Evolutionary conservation across 2,888 invertebrate species (phyloP).

Genomic region (Lucinisca nassula): DNA sequence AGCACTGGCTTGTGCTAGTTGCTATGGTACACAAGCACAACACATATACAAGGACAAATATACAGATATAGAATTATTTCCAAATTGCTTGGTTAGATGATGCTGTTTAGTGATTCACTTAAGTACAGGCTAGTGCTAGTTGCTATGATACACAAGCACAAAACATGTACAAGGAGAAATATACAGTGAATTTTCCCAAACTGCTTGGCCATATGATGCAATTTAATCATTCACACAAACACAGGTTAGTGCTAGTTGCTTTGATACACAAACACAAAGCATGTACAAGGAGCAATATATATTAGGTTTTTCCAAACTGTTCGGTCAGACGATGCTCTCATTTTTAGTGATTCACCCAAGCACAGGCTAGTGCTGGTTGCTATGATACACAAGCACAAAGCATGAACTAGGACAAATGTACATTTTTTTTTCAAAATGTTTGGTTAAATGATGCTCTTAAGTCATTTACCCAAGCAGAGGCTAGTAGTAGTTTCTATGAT

Average conservation of each 20-base stretch:
- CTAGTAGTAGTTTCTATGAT: not conserved
- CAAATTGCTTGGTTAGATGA: too few relatives aligned
- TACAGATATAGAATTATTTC: not conserved
- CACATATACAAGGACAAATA: not conserved
- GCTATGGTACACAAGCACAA: not conserved
- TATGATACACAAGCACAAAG: too few relatives aligned
- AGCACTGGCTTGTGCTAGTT: constrained; percentile 2
- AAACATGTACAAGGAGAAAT: too few relatives aligned
- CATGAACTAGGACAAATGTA: not conserved
- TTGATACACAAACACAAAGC: not conserved
- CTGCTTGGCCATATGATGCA: too few relatives aligned
- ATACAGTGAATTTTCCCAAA: too few relatives aligned
- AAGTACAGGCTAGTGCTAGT: not conserved
- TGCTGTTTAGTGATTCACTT: not conserved
- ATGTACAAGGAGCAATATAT: too few relatives aligned
- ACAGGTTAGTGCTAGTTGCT: not conserved
- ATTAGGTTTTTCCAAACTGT: too few relatives aligned
- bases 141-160: too few relatives aligned
- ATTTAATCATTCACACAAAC: not conserved
- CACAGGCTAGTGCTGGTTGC: not conserved
- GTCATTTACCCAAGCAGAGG: not conserved
- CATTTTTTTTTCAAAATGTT: not conserved
- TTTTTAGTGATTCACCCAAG: not conserved
- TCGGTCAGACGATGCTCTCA: too few relatives aligned
- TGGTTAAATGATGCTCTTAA: not conserved